Percentiles rank a stretch among this genome's conserved stretches.
Evolutionary conservation across 1,140 invertebrate genomes (phyloP).

Genomic region (Notospermus geniculatus): DNA sequence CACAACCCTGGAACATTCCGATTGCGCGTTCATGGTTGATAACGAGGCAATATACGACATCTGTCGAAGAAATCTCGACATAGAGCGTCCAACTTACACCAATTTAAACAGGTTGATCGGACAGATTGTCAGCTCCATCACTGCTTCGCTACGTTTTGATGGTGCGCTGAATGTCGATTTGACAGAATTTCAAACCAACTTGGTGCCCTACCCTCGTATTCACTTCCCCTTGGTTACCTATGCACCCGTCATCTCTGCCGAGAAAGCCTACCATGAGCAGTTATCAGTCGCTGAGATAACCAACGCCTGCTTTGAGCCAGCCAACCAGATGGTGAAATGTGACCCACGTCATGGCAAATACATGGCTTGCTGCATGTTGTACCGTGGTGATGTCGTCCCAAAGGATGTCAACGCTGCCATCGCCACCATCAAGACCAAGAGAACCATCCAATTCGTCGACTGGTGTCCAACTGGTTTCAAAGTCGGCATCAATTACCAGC

Average conservation of each 20-base stretch:
- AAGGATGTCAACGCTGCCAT: conserved; percentile 87
- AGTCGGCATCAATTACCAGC: conserved; percentile 44
- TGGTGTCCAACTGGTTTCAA: conserved; percentile 78
- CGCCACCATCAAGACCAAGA: conserved; percentile 77
- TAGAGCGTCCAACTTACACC: conserved; percentile 74
- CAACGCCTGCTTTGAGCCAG: conserved; percentile 81
- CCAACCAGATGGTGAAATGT: conserved; percentile 92
- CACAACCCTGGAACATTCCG: conserved; percentile 74
- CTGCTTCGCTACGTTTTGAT: conserved; percentile 71
- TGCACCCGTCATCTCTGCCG: conserved; percentile 50
- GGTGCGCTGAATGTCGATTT: conserved; percentile 79
- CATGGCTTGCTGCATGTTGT: conserved; percentile 68
- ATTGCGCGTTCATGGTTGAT: conserved; percentile 71
- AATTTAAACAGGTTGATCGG: conserved; percentile 76
- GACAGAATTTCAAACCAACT: conserved; percentile 74
- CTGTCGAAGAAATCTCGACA: conserved; percentile 71
- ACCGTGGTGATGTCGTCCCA: conserved; percentile 59
- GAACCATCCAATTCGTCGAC: conserved; percentile 73
- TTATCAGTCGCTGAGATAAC: conserved; percentile 76
- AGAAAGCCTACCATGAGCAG: conserved; percentile 56
- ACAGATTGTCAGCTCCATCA: conserved; percentile 68
- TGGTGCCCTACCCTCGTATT: conserved; percentile 54
- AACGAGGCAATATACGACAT: conserved; percentile 91
- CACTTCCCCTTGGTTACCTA: conserved; percentile 53
- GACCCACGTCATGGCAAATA: conserved; percentile 86